Evolutionary conservation across 2,888 invertebrate genomes (phyloP), one percentile per base, ranked within the genome.

Genomic region (Schizotus pectinicornis): DNA sequence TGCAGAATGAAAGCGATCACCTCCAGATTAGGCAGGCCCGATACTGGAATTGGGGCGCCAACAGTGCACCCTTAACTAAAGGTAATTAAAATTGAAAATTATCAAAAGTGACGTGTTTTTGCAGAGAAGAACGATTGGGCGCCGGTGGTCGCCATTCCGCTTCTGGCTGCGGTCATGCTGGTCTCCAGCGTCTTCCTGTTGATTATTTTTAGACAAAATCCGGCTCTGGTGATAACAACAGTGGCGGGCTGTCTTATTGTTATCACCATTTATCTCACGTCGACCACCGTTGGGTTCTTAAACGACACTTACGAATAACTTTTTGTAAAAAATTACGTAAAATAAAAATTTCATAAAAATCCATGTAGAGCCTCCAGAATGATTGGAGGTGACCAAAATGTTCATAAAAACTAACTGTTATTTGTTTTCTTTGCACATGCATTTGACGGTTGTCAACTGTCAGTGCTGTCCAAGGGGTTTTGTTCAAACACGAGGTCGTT

Each of bases 171-270:
- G 0, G 57, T 74, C 6, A 72, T 77, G 56, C 50, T 77, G 36
- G 70, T 73, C 0, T 65, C 73, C 32, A 77, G 74, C 12, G 76
- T 79, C 30, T 73, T 74, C 59, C 75, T 80, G 34, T 66, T 81
- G 71, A 74, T 82, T 22, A 68, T 81, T 37, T 82, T 81, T 67
- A 76, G 81, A 67, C 78, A 81, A 68, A 81, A 78, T 67, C 81
- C 82, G 6, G 74, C 79, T 22, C 71, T 81, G 53, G 77, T 82
- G 1, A 80, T 81, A n/a, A 78, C 77, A 31, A 75, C 80, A 8
- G 80, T 82, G 2, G 78, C 81, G 1, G 78, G 75, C 32, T 79
- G 81, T 64, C 69, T 82, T 11, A 74, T 78, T n/a, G 70, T 80
- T 5, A 79, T 81, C 47, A 73, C 79, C 12, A 70, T 81, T 65